Evolutionary conservation across 2,888 invertebrate genomes (phyloP), one percentile per base, ranked within the genome.

Genomic region (Leptinotarsa rubiginosa): DNA sequence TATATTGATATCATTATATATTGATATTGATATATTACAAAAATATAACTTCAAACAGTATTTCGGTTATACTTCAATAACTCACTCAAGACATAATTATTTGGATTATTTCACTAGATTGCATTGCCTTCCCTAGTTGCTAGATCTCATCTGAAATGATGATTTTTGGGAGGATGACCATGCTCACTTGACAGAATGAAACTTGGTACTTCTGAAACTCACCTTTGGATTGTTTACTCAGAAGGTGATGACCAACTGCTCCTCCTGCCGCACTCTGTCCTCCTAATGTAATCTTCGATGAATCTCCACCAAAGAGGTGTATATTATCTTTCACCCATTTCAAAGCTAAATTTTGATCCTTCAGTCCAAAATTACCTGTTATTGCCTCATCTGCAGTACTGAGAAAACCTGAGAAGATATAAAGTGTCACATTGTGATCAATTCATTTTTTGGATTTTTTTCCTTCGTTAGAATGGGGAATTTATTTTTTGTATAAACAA

Each of bases 321-420:
- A 84, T 83, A 73, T 84, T 83, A 31, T 77, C 69, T 66, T 76
- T 77, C 3, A 83, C 74, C 83, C 84, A 84, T 67, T 78, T 72
- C 47, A 84, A 68, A 13, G 79, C 83, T 25, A 79, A 72, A 47
- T 81, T 76, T 74, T 83, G 83, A 70, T 84, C 84, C 75, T 82
- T 83, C 13, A 84, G 74, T 7, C 84, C 84, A 68, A 80, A 79
- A 65, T 72, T 75, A n/a, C 75, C 72, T 25, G 72, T 62, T 49
- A 75, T 65, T 4, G 64, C 54, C 12, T 22, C 41, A 49, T 75
- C 75, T 52, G 13, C 69, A n/a, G 75, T 75, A 16, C 65, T 67
- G 12, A 72, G 50, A 18, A 72, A 75, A 18, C 75, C 75, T 75
- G 47, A 18, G 15, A 56, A 22, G 4, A 54, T 54, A 18, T 18